Evolutionary conservation across 2,113 vertebrate species (phyloP).

Genomic region (Calyptommatus sinebrachiatus): DNA sequence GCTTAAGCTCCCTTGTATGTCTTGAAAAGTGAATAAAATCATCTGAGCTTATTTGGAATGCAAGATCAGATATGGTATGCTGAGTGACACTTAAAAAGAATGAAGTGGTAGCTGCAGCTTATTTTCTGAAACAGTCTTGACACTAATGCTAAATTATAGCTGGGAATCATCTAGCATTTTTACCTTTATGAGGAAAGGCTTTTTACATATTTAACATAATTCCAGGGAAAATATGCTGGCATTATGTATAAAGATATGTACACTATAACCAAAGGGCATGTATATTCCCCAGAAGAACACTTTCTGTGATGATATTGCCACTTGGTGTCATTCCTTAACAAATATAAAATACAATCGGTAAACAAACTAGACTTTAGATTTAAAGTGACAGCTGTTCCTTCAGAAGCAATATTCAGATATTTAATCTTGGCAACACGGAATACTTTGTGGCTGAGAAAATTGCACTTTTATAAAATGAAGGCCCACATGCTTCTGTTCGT

Average conservation of each 20-base stretch:
- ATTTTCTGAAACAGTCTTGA: constrained; percentile 76
- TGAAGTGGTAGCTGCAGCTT: constrained; percentile 69
- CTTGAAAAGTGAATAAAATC: constrained; percentile 69
- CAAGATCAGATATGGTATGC: constrained; percentile 63
- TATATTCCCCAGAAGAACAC: constrained; percentile 83
- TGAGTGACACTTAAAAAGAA: constrained; percentile 76
- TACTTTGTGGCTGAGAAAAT: constrained; percentile 69
- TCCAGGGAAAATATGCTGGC: constrained; percentile 81
- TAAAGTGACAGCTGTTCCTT: constrained; percentile 83
- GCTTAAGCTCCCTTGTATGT: constrained; percentile 57
- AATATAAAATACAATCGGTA: constrained; percentile 78
- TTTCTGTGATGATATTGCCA: constrained; percentile 88
- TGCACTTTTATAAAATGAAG: constrained; percentile 53
- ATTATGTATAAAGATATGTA: constrained; percentile 86
- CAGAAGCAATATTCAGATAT: constrained; percentile 79
- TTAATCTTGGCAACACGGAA: constrained; percentile 73
- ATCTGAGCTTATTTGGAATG: constrained; percentile 67
- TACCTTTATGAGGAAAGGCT: constrained; percentile 77
- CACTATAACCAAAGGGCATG: constrained; percentile 85
- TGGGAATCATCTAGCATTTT: constrained; percentile 72
- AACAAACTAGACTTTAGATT: constrained; percentile 86
- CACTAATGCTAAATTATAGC: constrained; percentile 78
- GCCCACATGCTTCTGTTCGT: constrained; percentile 38
- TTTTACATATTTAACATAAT: constrained; percentile 94
- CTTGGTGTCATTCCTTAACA: constrained; percentile 87